Percentiles rank a stretch among this genome's conserved stretches.
Evolutionary conservation across 2,113 vertebrate genomes (phyloP).

Genomic region (Tragelaphus buxtoni): DNA sequence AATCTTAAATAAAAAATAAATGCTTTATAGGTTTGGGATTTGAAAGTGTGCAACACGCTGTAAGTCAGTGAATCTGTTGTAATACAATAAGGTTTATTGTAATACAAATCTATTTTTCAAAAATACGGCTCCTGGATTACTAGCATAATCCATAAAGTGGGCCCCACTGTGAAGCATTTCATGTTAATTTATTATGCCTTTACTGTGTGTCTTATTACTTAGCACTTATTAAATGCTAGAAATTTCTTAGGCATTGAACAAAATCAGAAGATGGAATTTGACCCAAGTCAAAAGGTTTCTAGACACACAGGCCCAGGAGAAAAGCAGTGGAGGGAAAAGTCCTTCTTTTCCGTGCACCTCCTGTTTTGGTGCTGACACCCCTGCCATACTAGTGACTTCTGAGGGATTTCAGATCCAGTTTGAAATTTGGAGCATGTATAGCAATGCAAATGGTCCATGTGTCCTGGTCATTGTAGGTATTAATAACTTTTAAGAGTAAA

Average conservation of each 20-base stretch:
- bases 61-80: constrained; percentile 45
- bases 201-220: constrained; percentile 23
- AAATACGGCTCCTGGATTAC: constrained; percentile 38
- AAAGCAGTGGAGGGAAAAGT: not conserved
- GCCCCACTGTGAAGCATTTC: constrained; percentile 29
- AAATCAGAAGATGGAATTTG: not conserved
- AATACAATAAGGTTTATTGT: constrained; percentile 61
- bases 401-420: not conserved
- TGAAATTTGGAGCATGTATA: not conserved
- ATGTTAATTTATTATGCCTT: constrained; percentile 42
- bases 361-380: not conserved
- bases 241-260: not conserved
- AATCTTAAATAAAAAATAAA: constrained; percentile 73
- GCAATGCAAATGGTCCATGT: not conserved
- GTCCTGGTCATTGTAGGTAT: not conserved
- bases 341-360: not conserved
- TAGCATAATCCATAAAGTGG: constrained; percentile 59
- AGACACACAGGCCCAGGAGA: not conserved
- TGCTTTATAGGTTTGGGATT: constrained; percentile 65
- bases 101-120: constrained; percentile 55
- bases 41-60: constrained; percentile 22
- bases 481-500: not conserved
- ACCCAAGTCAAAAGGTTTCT: not conserved
- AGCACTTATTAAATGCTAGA: not conserved
- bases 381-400: not conserved